Base-by-base conservation (phyloP, 2,797 vertebrate genomes). In the Lagodon rhomboides region DNA sequence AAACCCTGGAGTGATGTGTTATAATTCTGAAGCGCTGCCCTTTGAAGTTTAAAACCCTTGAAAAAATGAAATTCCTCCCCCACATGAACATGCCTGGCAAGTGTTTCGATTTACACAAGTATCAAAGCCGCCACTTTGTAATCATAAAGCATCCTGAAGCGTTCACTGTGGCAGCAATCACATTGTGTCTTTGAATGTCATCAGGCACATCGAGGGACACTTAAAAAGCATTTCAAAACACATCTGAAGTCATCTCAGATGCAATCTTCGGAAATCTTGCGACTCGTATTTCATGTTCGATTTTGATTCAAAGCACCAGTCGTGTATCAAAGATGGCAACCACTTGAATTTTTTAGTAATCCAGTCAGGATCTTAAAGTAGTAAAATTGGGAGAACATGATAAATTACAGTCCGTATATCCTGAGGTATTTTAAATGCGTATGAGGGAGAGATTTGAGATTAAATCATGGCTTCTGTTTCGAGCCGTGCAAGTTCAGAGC, bases 1-100 rank as follows among this genome's bases (percentile, higher is more conserved):
- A 90, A 81, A 62, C 75, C 84, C 82, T n/a, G 69, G 9, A 82
- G 79, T 59, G 46, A 66, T 73, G 77, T 63, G 74, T 80, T 67
- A n/a, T 71, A 65, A 84, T 70, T 74, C 67, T 58, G 60, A 69
- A 58, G 76, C 17, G 3, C 54, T 3, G 53, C 49, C 61, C 81
- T 92, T 89, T 90, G 84, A 90, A 87, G 85, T 84, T 49, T 64
- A 75, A 90, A 73, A 66, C 60, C 77, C 49, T 49, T 60, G 60
- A 71, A 85, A 85, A 84, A 81, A 83, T 80, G 5, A 62, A 80
- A 80, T 84, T 79, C 64, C 70, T 79, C 41, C 67, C 74, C 25
- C 47, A 1, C 59, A 6, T 27, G 49, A 62, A 60, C 65, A 8
- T 72, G 13, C 70, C 64, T 63, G 13, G 41, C n/a, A 41, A 69